phyloP scores from a whole-genome alignment of 1,140 invertebrate species.

The Cydia amplana region DNA sequence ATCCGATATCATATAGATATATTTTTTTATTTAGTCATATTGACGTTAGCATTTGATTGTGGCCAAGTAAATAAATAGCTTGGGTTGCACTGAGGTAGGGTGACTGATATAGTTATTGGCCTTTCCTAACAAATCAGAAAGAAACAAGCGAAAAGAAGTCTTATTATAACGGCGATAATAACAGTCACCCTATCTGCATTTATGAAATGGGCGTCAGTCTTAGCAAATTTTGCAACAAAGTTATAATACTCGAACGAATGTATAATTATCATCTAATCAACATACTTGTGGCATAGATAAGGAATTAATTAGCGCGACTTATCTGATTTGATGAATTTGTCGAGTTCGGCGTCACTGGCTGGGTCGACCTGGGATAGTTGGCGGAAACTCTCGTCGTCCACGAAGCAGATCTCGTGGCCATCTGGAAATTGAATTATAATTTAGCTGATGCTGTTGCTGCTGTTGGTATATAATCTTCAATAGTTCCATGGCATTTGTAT shows the following conservation, averaged over 20 bases:
- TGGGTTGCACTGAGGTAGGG: too few species aligned
- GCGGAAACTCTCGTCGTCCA: constrained; percentile 96
- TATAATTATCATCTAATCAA: neutral
- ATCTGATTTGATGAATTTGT: constrained; percentile 89
- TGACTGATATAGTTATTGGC: too few species aligned
- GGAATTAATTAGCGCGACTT: constrained; percentile 65
- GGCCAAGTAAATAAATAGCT: too few species aligned
- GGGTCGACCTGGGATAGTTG: constrained; percentile 94
- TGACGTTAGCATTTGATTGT: too few species aligned
- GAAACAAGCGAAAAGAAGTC: too few species aligned
- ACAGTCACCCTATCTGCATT: too few species aligned
- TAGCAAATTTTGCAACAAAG: neutral
- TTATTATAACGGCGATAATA: too few species aligned
- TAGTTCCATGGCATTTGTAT: too few species aligned
- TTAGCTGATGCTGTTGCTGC: neutral
- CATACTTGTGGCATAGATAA: neutral
- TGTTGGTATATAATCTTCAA: too few species aligned
- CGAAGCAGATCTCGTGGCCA: constrained; percentile 99
- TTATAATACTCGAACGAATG: constrained; percentile 1
- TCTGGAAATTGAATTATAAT: constrained; percentile 75
- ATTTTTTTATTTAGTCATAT: too few species aligned
- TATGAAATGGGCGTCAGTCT: constrained; percentile 1
- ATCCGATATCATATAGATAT: too few species aligned
- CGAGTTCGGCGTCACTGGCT: constrained; percentile 88
- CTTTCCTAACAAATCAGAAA: too few species aligned